Percentiles rank a stretch among this genome's conserved stretches.
Evolutionary conservation across 2,113 vertebrate genomes (phyloP).

Genomic region (Camarhynchus parvulus): DNA sequence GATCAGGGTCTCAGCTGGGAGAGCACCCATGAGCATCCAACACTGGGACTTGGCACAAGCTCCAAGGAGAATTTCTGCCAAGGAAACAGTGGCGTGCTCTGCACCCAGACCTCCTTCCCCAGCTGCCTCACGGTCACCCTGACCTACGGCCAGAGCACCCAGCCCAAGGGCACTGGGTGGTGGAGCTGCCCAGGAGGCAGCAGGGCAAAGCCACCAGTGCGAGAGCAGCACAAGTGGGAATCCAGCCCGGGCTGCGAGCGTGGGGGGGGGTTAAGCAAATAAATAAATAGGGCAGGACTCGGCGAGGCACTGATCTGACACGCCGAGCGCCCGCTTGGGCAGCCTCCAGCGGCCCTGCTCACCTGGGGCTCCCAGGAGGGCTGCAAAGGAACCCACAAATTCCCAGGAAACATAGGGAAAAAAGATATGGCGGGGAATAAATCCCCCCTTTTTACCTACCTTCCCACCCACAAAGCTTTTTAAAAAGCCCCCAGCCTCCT

Average conservation of each 20-base stretch:
- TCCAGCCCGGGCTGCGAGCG: neutral
- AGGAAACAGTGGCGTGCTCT: neutral
- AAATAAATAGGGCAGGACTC: slow-evolving; percentile 27
- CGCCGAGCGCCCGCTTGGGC: neutral
- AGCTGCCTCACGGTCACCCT: neutral
- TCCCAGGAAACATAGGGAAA: neutral
- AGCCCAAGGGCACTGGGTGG: neutral
- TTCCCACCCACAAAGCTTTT: neutral
- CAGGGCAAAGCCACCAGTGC: neutral
- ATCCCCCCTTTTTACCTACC: too few species aligned
- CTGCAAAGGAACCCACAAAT: neutral
- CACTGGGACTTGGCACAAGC: neutral
- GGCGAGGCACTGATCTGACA: neutral
- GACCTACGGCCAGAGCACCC: neutral
- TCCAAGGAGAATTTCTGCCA: neutral
- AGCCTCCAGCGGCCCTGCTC: neutral
- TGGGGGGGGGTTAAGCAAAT: neutral
- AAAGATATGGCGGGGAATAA: too few species aligned
- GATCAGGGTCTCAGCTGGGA: neutral
- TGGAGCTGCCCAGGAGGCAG: neutral
- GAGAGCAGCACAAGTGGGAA: neutral
- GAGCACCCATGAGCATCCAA: neutral
- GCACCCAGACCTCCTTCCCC: neutral
- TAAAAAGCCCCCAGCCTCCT: neutral
- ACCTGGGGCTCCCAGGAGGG: neutral